Base-by-base conservation (phyloP, 2,113 vertebrate genomes). In the Osmerus mordax region DNA sequence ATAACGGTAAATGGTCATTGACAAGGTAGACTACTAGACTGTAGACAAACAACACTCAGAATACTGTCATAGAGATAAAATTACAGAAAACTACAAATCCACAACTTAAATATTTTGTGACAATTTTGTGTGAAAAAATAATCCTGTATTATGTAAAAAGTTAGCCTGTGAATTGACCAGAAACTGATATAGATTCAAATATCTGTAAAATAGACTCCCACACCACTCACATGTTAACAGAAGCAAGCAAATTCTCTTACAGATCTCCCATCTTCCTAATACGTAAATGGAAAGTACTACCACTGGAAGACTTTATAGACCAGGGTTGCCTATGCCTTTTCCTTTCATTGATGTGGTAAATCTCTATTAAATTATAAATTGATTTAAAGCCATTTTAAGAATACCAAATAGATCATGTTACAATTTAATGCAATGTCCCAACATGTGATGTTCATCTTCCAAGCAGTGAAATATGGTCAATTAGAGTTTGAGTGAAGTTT, bases 331-430 rank as follows among this genome's bases (percentile, higher is more conserved):
- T 15, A n/a, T 62, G 60, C 52, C 29, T 54, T 25, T 58, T 73
- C 23, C 60, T 28, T 28, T 13, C 59, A 14, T 14, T 25, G 4
- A 25, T 47, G 54, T 54, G 21, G 54, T 47, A 67, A 51, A 73
- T 67, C 36, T 54, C 69, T 41, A 15, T 73, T 28, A 28, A 53
- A 56, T 25, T 53, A 19, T 59, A 36, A 29, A 16, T 32, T 32
- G 7, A 21, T 68, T 28, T 56, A 23, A 28, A 58, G n/a, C 32
- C 25, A 23, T 58, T 7, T 59, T 19, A 52, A 67, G 25, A 70
- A 69, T 69, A 6, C 29, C 7, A 36, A 70, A 16, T 60, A 67
- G 71, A 19, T 67, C 64, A 67, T 67, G 71, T 63, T 73, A 66
- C 65, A 67, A 58, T 25, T 63, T 47, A 15, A 23, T 66, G 29